Evolutionary conservation across 2,113 vertebrate genomes (phyloP).

Genomic region (Mormyrus lacerda): DNA sequence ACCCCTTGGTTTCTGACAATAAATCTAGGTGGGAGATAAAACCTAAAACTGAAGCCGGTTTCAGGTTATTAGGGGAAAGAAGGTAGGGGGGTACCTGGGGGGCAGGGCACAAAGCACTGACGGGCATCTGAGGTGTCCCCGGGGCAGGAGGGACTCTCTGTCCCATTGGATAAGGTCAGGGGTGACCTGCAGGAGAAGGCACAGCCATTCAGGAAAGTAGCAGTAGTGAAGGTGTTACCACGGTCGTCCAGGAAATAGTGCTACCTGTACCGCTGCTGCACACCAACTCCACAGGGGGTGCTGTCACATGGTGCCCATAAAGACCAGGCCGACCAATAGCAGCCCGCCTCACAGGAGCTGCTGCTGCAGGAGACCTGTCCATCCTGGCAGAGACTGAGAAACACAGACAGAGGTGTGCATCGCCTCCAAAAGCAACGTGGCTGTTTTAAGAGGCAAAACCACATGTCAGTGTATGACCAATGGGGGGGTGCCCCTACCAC

Average conservation of each 20-base stretch:
- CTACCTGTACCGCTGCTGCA: slow-evolving; percentile 75
- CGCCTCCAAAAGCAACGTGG: background rate
- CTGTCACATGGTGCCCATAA: slow-evolving; percentile 74
- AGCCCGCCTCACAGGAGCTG: slow-evolving; percentile 53
- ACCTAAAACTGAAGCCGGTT: background rate
- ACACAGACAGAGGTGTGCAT: background rate
- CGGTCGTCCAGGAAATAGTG: background rate
- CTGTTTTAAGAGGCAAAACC: background rate
- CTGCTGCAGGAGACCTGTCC: slow-evolving; percentile 65
- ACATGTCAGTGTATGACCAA: background rate
- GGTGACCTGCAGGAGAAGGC: slow-evolving; percentile 55
- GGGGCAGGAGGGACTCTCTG: slow-evolving; percentile 53
- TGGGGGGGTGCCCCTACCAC: slow-evolving; percentile 58
- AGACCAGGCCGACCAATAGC: slow-evolving; percentile 82
- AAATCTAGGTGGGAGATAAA: background rate
- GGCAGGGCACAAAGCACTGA: slow-evolving; percentile 58
- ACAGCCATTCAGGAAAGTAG: background rate
- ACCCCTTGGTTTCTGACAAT: background rate
- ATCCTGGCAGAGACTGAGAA: slow-evolving; percentile 60
- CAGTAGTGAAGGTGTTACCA: background rate
- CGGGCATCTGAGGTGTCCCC: slow-evolving; percentile 65
- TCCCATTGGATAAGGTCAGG: slow-evolving; percentile 49
- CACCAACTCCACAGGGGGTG: slow-evolving; percentile 61
- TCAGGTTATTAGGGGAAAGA: background rate
- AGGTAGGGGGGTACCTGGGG: slow-evolving; percentile 50